A percentile compares a stretch with the other conserved stretches of the same genome.
phyloP scores from a whole-genome alignment of 2,888 invertebrate species.

The Yponomeuta sedellus region DNA sequence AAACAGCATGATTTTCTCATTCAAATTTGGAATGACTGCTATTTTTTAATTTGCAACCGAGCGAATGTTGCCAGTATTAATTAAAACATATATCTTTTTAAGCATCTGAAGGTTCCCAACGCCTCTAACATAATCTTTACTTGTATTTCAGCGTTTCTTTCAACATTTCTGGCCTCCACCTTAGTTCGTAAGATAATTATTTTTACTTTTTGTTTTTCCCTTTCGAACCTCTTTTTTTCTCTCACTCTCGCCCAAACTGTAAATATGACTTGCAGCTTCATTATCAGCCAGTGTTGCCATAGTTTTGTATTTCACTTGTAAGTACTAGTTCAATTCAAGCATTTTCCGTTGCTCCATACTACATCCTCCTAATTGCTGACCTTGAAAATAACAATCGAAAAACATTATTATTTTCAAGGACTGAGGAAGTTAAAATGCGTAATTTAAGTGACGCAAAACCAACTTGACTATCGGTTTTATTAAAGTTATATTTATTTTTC shows the following conservation, averaged over 20 bases:
- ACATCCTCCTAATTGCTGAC: too few relatives aligned
- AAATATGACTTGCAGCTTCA: background rate
- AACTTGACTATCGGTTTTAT: too few relatives aligned
- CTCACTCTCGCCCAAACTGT: slow-evolving; percentile 7
- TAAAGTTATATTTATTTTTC: too few relatives aligned
- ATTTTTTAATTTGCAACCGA: background rate
- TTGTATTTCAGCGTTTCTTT: slow-evolving; percentile 72
- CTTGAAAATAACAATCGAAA: too few relatives aligned
- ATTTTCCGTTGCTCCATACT: background rate
- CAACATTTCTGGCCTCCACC: slow-evolving; percentile 73
- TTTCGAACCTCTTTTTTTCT: slow-evolving; percentile 26
- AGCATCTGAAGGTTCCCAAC: background rate
- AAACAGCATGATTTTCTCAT: background rate
- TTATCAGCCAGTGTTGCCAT: background rate
- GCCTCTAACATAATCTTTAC: slow-evolving; percentile 23
- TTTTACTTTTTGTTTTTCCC: slow-evolving; percentile 37
- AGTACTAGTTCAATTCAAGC: background rate
- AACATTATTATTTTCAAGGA: too few relatives aligned
- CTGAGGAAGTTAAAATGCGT: too few relatives aligned
- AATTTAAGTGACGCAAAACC: too few relatives aligned
- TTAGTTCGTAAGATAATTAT: slow-evolving; percentile 69
- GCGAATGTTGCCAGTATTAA: background rate
- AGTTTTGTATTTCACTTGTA: background rate
- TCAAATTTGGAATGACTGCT: background rate
- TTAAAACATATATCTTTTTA: background rate